Evolutionary conservation across 2,888 invertebrate species (phyloP).

Genomic region (Megalurothrips usitatus): DNA sequence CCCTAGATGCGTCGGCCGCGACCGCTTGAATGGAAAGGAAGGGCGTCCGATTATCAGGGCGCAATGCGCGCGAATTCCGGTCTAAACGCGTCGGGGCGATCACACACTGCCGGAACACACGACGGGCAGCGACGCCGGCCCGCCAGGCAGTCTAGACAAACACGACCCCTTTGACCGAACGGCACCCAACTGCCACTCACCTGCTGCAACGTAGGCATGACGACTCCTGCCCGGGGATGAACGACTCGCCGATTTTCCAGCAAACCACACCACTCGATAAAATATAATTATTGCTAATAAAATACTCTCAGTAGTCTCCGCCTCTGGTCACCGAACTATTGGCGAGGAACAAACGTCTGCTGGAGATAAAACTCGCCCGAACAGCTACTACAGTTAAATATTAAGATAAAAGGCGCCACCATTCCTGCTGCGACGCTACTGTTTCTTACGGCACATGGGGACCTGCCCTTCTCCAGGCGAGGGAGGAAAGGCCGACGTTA

Average conservation of each 20-base stretch:
- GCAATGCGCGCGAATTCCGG: no score
- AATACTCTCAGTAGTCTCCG: background rate
- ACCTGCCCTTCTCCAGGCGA: background rate
- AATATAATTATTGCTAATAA: background rate
- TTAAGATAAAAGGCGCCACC: background rate
- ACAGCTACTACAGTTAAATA: background rate
- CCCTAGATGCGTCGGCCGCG: no score
- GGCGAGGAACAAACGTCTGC: background rate
- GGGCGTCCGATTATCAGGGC: no score
- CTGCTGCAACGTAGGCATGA: constrained; percentile 1
- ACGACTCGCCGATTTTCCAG: background rate
- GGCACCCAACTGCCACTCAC: background rate
- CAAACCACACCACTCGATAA: background rate
- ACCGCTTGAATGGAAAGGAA: no score
- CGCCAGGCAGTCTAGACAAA: background rate
- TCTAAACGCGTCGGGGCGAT: background rate
- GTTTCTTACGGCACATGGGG: background rate
- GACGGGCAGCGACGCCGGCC: background rate
- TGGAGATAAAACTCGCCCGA: background rate
- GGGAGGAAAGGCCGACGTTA: background rate
- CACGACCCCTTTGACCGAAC: background rate
- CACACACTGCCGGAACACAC: background rate
- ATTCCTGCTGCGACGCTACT: background rate
- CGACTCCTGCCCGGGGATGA: background rate
- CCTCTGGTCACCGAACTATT: background rate